Base-by-base conservation (phyloP, 2,888 invertebrate species). In the Cheilosia vulpina region DNA sequence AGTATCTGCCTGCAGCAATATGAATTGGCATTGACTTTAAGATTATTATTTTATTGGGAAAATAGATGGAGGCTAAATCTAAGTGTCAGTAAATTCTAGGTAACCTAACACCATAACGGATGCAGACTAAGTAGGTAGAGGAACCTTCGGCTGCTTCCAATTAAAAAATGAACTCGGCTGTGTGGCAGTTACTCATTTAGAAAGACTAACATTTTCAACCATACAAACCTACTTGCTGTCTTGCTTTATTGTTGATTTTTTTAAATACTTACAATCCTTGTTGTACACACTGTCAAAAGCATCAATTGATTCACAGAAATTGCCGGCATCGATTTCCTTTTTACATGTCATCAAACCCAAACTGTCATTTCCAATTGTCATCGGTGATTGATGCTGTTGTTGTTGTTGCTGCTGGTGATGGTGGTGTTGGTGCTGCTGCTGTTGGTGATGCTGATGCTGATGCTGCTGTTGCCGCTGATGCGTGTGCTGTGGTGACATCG, bases 201-300 rank as follows among this genome's bases (percentile, higher is more conserved):
- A 45, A 47, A 47, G 21, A 55, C 60, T 68, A 55, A 76, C 65
- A 65, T 85, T 79, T 80, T 66, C 58, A 87, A 87, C 81, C 17
- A 57, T 69, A 72, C 13, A 38, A 50, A 50, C 24, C 21, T 15
- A 15, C 13, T 24, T 52, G 45, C 13, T 57, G 47, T 43, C 7
- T 2, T 2, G 2, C 7, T 45, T 45, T 45, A 2, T 7, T 17
- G 2, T 45, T 55, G 31, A 34, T 62, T 57, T 24, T 27, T 24
- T 6, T 13, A 13, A 9, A 89, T 90, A 92, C 92, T 92, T 91
- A 92, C 92, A 92, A 89, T 91, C 91, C 88, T 92, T 92, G 88
- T 88, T 90, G 88, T 90, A 92, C 80, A 90, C 90, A 88, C 90
- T 90, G 80, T 91, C 91, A 87, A 91, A 92, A 82, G 90, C 89